A percentile compares a stretch with the other conserved stretches of the same genome.
Evolutionary conservation across 2,888 invertebrate genomes (phyloP).

Genomic region (Cinara cedri): DNA sequence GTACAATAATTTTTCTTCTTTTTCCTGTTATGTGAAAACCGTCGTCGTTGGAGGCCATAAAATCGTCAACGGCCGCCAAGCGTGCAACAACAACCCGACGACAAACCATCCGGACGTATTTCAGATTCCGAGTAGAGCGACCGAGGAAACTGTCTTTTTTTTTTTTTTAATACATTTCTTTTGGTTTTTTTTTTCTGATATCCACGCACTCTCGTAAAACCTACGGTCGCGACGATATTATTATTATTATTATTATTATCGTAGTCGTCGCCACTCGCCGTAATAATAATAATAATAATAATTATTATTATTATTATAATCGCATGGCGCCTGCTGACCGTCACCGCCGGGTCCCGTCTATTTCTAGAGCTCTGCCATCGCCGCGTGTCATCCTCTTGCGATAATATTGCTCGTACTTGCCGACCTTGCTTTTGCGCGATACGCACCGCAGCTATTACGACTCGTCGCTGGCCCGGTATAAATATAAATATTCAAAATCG

Average conservation of each 20-base stretch:
- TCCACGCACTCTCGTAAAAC: too few relatives aligned
- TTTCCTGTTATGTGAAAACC: too few relatives aligned
- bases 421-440: slow-evolving; percentile 42
- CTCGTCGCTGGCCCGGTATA: neutral
- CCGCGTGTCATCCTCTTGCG: slow-evolving; percentile 30
- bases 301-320: slow-evolving; percentile 1
- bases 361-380: slow-evolving; percentile 39
- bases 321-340: slow-evolving; percentile 40
- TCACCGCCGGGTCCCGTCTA: slow-evolving; percentile 36
- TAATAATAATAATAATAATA: slow-evolving; percentile 13
- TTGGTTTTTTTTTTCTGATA: too few relatives aligned
- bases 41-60: too few relatives aligned
- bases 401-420: slow-evolving; percentile 24
- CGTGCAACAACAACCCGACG: too few relatives aligned
- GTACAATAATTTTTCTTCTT: too few relatives aligned
- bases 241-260: neutral
- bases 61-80: too few relatives aligned
- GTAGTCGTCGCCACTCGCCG: neutral
- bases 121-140: too few relatives aligned
- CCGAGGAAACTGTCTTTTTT: too few relatives aligned
- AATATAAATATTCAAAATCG: slow-evolving; percentile 29
- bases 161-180: too few relatives aligned
- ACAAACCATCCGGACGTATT: too few relatives aligned
- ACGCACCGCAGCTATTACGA: neutral
- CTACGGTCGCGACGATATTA: too few relatives aligned